Evolutionary conservation across 2,888 invertebrate genomes (phyloP), one percentile per base, ranked within the genome.

Genomic region (Ecdyonurus torrentis): DNA sequence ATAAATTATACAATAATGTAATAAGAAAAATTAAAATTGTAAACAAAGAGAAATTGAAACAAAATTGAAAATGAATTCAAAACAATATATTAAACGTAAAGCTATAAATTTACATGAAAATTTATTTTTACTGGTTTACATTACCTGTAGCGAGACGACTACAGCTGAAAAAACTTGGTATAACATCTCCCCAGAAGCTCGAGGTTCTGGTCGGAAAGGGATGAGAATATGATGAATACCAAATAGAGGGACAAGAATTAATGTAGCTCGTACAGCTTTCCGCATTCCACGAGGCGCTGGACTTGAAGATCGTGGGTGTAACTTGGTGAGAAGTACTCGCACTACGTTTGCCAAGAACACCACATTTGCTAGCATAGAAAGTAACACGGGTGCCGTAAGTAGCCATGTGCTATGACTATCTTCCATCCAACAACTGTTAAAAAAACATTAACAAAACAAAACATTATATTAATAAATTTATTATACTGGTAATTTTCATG

Each of bases 181-280:
- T 61, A 81, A 71, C 23, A 78, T 77, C 67, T 83, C 83, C 61
- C 79, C 74, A 0, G 78, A 73, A 2, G 81, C 75, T 1, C 80
- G 79, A 1, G 77, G 74, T 1, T 79, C 75, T 0, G 88, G 88
- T 15, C 82, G 78, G 67, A 87, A 80, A 0, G 87, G 87, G 18
- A 87, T 78, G 62, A 87, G 73, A 25, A 87, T 74, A 71, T 84
- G 86, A 69, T 89, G 87, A 1, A 89, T 74, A 0, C 89, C 89
- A 64, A 89, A 84, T 0, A 89, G 74, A 0, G 89, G 89, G n/a
- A 88, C 85, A 71, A 89, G 75, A 67, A 89, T 85, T 5, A 87
- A 77, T 0, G 86, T 83, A 0, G 89, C 88, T 62, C 86, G 75
- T 0, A 83, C 82, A 0, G 88, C 87, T 70, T 87, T 84, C 58